phyloP scores from a whole-genome alignment of 2,888 invertebrate species.

The Clunio marinus region DNA sequence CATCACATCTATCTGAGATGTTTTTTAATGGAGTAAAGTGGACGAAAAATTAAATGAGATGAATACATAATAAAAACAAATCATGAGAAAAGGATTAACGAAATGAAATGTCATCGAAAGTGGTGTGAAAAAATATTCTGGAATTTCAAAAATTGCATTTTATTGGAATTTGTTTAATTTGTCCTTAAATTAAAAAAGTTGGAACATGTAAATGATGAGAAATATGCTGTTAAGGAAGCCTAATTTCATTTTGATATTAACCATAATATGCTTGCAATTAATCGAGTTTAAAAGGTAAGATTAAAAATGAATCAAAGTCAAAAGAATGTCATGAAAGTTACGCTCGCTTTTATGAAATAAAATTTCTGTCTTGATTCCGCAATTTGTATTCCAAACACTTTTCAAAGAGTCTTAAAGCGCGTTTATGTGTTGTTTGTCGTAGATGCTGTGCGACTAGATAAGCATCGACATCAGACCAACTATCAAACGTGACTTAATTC shows the following conservation, averaged over 20 bases:
- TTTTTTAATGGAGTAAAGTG: too few relatives aligned
- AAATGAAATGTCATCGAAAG: not conserved
- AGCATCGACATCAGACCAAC: constrained; percentile 36
- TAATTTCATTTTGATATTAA: not conserved
- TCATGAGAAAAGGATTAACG: constrained; percentile 11
- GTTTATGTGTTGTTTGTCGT: not conserved
- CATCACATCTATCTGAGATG: too few relatives aligned
- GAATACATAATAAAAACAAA: not conserved
- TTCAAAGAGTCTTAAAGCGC: not conserved
- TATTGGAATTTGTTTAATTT: too few relatives aligned
- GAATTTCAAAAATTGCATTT: not conserved
- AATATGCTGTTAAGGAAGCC: not conserved
- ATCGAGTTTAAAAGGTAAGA: constrained; percentile 1
- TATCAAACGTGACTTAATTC: constrained; percentile 38
- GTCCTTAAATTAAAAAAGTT: too few relatives aligned
- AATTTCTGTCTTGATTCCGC: not conserved
- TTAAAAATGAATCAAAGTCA: not conserved
- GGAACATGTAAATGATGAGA: not conserved
- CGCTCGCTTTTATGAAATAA: not conserved
- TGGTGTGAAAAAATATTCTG: not conserved
- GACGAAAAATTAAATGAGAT: not conserved
- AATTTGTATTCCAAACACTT: constrained; percentile 38
- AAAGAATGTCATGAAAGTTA: too few relatives aligned
- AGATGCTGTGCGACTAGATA: constrained; percentile 28
- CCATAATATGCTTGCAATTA: constrained; percentile 5